A percentile compares a stretch with the other conserved stretches of the same genome.
Evolutionary conservation across 2,797 vertebrate species (phyloP).

Genomic region (Galagoides demidoff): DNA sequence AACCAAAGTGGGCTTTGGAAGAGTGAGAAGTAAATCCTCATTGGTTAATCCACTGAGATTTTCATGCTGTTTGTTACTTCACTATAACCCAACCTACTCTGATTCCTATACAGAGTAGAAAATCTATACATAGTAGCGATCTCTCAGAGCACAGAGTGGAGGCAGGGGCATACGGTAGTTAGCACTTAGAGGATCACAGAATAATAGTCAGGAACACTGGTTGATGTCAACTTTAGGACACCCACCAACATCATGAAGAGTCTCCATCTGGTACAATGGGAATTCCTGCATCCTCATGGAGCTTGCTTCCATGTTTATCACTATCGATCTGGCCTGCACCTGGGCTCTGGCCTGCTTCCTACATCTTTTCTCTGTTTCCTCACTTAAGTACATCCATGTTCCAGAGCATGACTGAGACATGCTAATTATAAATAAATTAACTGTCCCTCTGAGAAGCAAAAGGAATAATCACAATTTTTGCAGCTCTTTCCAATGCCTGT

Average conservation of each 20-base stretch:
- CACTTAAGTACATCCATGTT: not conserved
- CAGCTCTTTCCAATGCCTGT: not conserved
- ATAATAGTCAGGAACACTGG: not conserved
- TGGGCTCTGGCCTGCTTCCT: not conserved
- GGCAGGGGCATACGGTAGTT: not conserved
- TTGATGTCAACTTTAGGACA: not conserved
- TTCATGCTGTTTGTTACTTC: not conserved
- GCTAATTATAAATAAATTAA: not conserved
- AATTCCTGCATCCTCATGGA: not conserved
- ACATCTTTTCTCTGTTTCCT: not conserved
- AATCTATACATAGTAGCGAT: too few species aligned
- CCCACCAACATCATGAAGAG: not conserved
- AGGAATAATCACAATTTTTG: not conserved
- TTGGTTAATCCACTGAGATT: not conserved
- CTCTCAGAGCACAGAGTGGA: not conserved
- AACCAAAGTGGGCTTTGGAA: not conserved
- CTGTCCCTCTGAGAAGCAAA: not conserved
- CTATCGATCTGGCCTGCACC: not conserved
- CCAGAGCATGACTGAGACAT: not conserved
- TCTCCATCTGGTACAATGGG: not conserved
- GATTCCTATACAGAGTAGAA: not conserved
- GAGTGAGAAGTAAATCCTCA: not conserved
- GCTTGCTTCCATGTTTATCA: not conserved
- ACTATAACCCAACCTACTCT: not conserved
- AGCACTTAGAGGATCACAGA: not conserved